These are phyloP conservation scores for Chlorospingus semifuscus DNA, from an alignment of 2,797 vertebrate species.

Conservation along the genomic window DNA sequence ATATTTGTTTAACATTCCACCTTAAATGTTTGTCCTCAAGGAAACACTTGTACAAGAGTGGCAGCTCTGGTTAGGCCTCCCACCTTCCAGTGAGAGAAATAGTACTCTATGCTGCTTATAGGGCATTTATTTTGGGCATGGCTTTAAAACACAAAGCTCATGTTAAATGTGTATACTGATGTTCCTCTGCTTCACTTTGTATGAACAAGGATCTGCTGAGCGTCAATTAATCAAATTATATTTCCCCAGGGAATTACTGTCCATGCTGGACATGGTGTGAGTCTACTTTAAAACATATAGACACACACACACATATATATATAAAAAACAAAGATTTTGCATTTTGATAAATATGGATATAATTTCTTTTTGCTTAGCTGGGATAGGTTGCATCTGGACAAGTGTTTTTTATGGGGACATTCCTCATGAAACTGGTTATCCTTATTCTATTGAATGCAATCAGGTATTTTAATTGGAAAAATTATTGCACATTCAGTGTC, in stretches of 20 bases:
- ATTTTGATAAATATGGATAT: neutral
- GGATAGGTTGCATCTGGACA: neutral
- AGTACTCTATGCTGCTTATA: neutral
- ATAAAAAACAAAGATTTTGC: neutral
- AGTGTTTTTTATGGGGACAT: neutral
- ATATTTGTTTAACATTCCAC: neutral
- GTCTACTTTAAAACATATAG: neutral
- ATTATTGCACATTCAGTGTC: neutral
- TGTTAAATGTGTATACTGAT: neutral
- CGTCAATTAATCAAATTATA: neutral
- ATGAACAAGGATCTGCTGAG: neutral
- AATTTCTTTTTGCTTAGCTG: neutral
- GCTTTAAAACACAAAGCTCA: neutral
- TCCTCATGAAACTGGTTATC: neutral
- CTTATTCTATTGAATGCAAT: neutral
- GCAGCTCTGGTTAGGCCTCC: neutral
- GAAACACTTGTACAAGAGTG: neutral
- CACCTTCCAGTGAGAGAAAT: neutral
- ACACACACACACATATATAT: neutral
- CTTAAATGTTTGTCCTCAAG: neutral
- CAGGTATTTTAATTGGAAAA: conserved; percentile 4
- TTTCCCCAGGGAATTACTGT: neutral
- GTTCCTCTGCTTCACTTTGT: neutral
- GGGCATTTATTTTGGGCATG: neutral
- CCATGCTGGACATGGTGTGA: neutral